A percentile compares a stretch with the other conserved stretches of the same genome.
Evolutionary conservation across 1,140 invertebrate species (phyloP).

Genomic region (Mya arenaria): DNA sequence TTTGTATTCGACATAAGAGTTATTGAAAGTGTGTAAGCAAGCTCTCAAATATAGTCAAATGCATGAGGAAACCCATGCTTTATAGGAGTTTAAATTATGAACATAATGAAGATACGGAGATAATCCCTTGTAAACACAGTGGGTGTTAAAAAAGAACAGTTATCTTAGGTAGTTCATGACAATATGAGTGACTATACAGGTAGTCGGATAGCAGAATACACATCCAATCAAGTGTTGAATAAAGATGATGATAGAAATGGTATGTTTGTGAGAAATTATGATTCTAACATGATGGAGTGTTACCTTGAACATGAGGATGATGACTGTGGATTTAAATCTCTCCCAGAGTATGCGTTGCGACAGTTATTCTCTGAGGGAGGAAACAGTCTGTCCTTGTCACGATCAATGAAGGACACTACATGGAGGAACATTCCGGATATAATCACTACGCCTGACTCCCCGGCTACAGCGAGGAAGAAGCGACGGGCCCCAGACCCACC

Average conservation of each 20-base stretch:
- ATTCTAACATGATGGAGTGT: slow-evolving; percentile 36
- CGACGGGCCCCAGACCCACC: slow-evolving; percentile 44
- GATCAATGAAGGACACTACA: not conserved
- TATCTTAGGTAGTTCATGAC: too few species aligned
- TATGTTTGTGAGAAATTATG: slow-evolving; percentile 36
- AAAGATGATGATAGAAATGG: not conserved
- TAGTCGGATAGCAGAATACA: slow-evolving; percentile 24
- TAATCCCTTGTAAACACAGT: not conserved
- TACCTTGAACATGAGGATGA: slow-evolving; percentile 23
- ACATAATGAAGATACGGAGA: too few species aligned
- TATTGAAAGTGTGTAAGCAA: too few species aligned
- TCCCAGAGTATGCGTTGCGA: slow-evolving; percentile 33
- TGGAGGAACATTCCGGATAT: not conserved
- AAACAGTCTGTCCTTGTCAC: not conserved
- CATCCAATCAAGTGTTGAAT: slow-evolving; percentile 28
- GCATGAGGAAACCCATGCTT: too few species aligned
- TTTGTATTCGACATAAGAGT: too few species aligned
- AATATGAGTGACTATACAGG: too few species aligned
- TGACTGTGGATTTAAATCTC: slow-evolving; percentile 49
- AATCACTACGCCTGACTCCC: slow-evolving; percentile 15
- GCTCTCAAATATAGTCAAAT: too few species aligned
- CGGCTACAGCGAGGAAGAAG: slow-evolving; percentile 22
- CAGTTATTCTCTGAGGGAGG: slow-evolving; percentile 16
- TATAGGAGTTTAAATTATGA: too few species aligned
- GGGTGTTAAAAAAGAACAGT: not conserved